Percentiles rank a stretch among this genome's conserved stretches.
Evolutionary conservation across 2,797 vertebrate genomes (phyloP).

Genomic region (Anguilla pacifica): DNA sequence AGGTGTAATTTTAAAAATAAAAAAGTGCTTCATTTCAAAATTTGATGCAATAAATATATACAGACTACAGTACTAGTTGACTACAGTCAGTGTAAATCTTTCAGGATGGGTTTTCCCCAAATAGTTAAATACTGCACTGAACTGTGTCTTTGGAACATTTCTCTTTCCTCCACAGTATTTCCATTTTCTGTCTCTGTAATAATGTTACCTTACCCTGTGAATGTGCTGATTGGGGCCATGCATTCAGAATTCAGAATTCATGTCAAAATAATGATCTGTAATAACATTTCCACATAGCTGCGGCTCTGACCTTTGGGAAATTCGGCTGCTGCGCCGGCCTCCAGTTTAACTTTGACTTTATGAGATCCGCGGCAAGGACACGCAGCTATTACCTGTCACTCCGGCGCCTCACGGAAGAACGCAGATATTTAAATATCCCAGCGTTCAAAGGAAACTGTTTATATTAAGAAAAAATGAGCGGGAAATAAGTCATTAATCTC

Average conservation of each 20-base stretch:
- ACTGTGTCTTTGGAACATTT: neutral
- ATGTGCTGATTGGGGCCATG: neutral
- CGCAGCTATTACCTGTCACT: conserved; percentile 66
- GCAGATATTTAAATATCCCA: conserved; percentile 75
- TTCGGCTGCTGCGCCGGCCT: neutral
- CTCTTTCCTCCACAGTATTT: neutral
- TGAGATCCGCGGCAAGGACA: conserved; percentile 69
- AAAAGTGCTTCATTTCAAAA: neutral
- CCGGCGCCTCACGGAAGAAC: conserved; percentile 67
- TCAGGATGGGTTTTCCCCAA: neutral
- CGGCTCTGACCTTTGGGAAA: conserved; percentile 25
- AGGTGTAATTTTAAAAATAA: neutral
- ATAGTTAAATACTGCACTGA: neutral
- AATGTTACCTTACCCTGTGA: neutral
- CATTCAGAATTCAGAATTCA: neutral
- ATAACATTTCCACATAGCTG: conserved; percentile 10
- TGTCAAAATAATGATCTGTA: conserved; percentile 25
- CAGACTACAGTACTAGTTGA: too few relatives aligned
- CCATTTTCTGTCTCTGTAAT: neutral
- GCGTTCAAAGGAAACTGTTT: conserved; percentile 67
- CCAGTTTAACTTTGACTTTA: conserved; percentile 61
- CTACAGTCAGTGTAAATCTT: too few relatives aligned
- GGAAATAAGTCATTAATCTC: conserved; percentile 71
- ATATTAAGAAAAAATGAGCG: conserved; percentile 68
- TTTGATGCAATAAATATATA: neutral